Base-by-base conservation (phyloP, 2,888 invertebrate genomes). In the Hydropsyche betteni region DNA sequence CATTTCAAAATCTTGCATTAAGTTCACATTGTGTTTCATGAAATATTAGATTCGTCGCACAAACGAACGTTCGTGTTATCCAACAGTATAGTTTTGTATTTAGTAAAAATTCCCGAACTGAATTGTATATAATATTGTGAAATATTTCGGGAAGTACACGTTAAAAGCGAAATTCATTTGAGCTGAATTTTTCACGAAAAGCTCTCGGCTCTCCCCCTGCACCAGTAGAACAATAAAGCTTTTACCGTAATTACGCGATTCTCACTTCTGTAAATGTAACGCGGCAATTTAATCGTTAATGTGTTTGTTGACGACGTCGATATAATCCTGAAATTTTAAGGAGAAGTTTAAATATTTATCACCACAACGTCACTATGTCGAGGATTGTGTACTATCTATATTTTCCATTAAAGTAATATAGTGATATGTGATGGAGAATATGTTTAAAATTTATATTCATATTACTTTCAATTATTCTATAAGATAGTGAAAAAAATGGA, bases 201-300 rank as follows among this genome's bases (percentile, higher is more conserved):
- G 64, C 58, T 24, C 58, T 58, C 58, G 24, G 16, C 58, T 24
- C 24, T 24, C 44, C 44, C 44, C 7, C 44, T 24, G 24, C 24
- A 2, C 12, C 53, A 16, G 58, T 16, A 24, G 14, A 34, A 64
- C 64, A 64, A 64, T 64, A 64, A 64, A n/a, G 64, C 64, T 64
- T 64, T 64, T 64, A 64, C 34, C 64, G 64, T 64, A 64, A 64
- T 64, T 64, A 64, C 64, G 34, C 64, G 34, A 36, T 64, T 64
- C 36, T 64, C 64, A 36, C 64, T 36, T 34, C 64, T 36, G 64
- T 3, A 24, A 58, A 58, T 58, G 58, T 58, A 64, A 64, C 64
- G 64, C 64, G 36, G 36, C 64, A 64, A 64, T 64, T 64, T 64
- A 64, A 64, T 64, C 64, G 64, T 64, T 64, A 64, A 64, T 64